Conservation (phyloP, 2,797 vertebrate genomes). For the Leptodactylus fallax region DNA sequence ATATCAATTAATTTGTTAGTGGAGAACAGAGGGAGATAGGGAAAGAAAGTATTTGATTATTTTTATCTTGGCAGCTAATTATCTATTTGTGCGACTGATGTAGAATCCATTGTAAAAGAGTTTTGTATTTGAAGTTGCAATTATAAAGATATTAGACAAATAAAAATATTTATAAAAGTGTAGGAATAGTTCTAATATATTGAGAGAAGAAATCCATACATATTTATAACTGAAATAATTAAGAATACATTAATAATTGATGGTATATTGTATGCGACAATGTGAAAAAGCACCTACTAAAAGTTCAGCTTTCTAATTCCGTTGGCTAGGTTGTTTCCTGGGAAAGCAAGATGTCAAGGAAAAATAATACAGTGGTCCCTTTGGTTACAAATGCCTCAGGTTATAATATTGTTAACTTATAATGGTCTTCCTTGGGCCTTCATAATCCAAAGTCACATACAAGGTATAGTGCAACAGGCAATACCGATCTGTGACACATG, state of each 20-base stretch:
- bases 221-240: neutral
- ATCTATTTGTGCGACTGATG: conserved; percentile 26
- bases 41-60: conserved; percentile 40
- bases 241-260: neutral
- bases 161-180: conserved; percentile 5
- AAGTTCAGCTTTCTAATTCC: neutral
- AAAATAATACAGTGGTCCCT: neutral
- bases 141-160: conserved; percentile 9
- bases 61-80: conserved; percentile 12
- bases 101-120: neutral
- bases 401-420: neutral
- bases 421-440: too few species aligned
- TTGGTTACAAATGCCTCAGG: neutral
- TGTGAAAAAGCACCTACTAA: neutral
- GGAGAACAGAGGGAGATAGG: conserved; percentile 34
- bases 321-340: neutral
- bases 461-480: neutral
- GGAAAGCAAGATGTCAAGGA: neutral
- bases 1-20: neutral
- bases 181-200: neutral
- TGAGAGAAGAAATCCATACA: too few species aligned
- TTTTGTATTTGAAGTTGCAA: neutral
- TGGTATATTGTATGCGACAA: neutral
- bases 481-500: neutral
- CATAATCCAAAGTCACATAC: too few species aligned